These are phyloP conservation scores for Hydrozoanthus tunicans DNA, from an alignment of 64 coral and sea anemone species.

Conservation along the genomic window DNA sequence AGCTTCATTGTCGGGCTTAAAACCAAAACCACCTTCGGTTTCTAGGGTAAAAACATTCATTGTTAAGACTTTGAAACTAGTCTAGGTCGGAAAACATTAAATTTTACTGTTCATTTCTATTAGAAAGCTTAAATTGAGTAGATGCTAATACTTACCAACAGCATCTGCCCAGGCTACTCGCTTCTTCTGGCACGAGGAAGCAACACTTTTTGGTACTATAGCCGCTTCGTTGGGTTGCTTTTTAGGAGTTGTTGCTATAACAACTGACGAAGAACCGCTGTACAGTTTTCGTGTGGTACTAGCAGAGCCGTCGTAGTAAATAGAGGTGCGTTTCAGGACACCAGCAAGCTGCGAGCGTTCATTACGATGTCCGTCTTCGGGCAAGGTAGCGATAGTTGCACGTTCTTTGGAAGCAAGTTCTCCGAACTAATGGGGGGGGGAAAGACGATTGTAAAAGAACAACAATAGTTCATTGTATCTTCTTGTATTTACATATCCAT, in stretches of 20 bases:
- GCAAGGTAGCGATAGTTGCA: constrained; percentile 56
- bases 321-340: constrained; percentile 46
- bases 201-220: background rate
- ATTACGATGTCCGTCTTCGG: background rate
- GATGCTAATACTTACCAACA: constrained; percentile 11
- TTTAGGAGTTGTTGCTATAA: background rate
- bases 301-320: constrained; percentile 61
- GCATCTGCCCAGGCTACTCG: constrained; percentile 72
- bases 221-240: background rate
- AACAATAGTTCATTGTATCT: no score
- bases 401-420: constrained; percentile 50
- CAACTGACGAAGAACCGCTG: background rate
- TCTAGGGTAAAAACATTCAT: background rate
- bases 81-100: background rate
- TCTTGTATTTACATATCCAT: no score
- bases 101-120: background rate
- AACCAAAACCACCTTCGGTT: constrained; percentile 47
- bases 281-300: constrained; percentile 3
- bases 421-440: constrained; percentile 27
- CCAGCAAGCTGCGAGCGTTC: background rate
- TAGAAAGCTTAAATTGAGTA: background rate
- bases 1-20: constrained; percentile 64
- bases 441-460: background rate
- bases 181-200: constrained; percentile 48
- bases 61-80: no score